Evolutionary conservation across 2,888 invertebrate species (phyloP), one percentile per base, ranked within the genome.

Genomic region (Hyles lineata): DNA sequence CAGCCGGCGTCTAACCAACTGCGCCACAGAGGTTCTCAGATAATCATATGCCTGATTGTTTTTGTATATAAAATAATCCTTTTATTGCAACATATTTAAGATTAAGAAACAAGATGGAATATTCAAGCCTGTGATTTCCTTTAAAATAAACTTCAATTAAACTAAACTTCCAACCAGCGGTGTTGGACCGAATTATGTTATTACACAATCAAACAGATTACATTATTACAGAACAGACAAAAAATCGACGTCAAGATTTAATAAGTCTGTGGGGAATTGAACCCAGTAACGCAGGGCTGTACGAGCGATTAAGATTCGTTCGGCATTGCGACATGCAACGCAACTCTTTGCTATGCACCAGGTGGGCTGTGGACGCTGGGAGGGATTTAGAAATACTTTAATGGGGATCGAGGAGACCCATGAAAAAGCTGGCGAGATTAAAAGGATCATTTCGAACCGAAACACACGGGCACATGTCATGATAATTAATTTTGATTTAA

Each of bases 261-360:
- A 43, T 50, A 63, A 43, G 35, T 21, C 21, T 17, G 6, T 23
- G 50, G 50, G 67, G 50, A 67, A 50, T 25, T 43, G 43, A 67
- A 67, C 43, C 63, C 19, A 32, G 62, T 50, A 50, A 67, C 63
- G 21, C 63, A 43, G 63, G 63, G 43, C 63, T 21, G 35, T 35
- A 21, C 50, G 23, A 17, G 50, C 23, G 23, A 67, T 67, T 67
- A 67, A 23, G 67, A 67, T 67, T 67, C 67, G 67, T 67, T 67
- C 23, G 67, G 67, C 67, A 67, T 67, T 67, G 67, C 50, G 67
- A 67, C 67, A 67, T 50, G 67, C 43, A 67, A 67, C 67, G 67
- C 43, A 67, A 67, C 67, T 50, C 50, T 67, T 67, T 50, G 43
- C 67, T 67, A 67, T 67, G 67, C 67, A 50, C 67, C 67, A 67